Percentiles rank a stretch among this genome's conserved stretches.
These are phyloP conservation scores for Gymnorhina tibicen DNA, from an alignment of 2,113 vertebrate species.

Conservation along the genomic window DNA sequence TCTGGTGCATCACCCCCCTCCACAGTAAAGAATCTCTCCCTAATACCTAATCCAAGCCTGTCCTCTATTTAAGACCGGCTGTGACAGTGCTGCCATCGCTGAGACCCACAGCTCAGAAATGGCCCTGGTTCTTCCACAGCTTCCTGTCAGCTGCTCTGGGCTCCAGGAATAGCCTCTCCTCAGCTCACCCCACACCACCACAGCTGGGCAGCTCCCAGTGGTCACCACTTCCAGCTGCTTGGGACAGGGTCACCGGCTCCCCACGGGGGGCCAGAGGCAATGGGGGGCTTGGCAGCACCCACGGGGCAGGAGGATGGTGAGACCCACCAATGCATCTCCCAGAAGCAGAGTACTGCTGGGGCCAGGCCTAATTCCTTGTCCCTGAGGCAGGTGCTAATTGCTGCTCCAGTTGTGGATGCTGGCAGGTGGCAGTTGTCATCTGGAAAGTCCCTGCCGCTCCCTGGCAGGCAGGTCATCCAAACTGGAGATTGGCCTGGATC, in stretches of 20 bases:
- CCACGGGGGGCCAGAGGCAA: accelerated
- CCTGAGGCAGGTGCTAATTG: not conserved
- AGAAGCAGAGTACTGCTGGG: not conserved
- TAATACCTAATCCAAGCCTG: not conserved
- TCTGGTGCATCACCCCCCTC: not conserved
- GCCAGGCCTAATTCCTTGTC: not conserved
- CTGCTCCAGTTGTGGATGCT: not conserved
- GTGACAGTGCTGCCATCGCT: accelerated
- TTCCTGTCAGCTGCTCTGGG: conserved; percentile 16
- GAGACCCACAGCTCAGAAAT: not conserved
- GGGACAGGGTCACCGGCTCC: not conserved
- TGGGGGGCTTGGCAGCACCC: not conserved
- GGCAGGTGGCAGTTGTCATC: conserved; percentile 41
- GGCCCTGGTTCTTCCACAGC: not conserved
- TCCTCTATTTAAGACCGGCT: not conserved
- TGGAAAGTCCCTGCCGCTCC: conserved; percentile 50
- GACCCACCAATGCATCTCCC: not conserved
- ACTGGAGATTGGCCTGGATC: not conserved
- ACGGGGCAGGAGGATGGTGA: not conserved
- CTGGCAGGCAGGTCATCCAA: conserved; percentile 5
- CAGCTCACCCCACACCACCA: not conserved
- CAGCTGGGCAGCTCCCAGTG: not conserved
- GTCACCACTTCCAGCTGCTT: not conserved
- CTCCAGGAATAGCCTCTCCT: not conserved
- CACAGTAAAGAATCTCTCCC: not conserved